phyloP scores from a whole-genome alignment of 1,140 invertebrate genomes.

The Trissolcus basalis region DNA sequence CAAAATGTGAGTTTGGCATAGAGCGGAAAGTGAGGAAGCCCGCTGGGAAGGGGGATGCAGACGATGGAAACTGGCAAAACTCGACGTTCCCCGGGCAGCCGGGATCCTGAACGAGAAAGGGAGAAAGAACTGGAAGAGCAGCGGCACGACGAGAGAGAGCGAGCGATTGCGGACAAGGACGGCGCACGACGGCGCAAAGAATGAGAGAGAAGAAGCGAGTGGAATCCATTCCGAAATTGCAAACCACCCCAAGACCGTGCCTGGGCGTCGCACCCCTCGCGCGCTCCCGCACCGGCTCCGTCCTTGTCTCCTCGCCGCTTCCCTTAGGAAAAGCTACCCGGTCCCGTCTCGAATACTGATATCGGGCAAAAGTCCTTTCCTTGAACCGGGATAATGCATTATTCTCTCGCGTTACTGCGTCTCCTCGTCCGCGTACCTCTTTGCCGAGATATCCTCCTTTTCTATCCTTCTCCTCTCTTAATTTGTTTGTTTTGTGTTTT shows the following conservation, averaged over 20 bases:
- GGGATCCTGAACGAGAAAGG: conserved; percentile 47
- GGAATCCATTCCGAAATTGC: conserved; percentile 76
- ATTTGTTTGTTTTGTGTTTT: conserved; percentile 2
- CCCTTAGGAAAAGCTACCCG: conserved; percentile 70
- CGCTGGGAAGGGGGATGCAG: conserved; percentile 21
- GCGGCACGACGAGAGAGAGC: conserved; percentile 17
- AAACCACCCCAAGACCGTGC: conserved; percentile 68
- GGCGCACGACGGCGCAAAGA: conserved; percentile 31
- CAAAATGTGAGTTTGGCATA: conserved; percentile 38
- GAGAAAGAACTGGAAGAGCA: conserved; percentile 50
- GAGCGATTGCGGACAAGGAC: conserved; percentile 12
- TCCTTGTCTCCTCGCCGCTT: conserved; percentile 56
- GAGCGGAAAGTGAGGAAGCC: conserved; percentile 14
- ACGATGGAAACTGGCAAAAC: conserved; percentile 52
- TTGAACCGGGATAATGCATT: conserved; percentile 74
- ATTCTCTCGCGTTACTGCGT: conserved; percentile 51
- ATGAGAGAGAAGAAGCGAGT: conserved; percentile 53
- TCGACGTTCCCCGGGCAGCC: conserved; percentile 42
- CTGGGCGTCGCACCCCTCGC: conserved; percentile 38
- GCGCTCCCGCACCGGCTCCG: conserved; percentile 10
- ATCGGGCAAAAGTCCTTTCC: conserved; percentile 70
- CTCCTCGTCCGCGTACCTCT: conserved; percentile 32
- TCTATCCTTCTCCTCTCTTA: conserved; percentile 10
- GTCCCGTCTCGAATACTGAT: conserved; percentile 73
- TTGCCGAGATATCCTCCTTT: conserved; percentile 9